phyloP scores from a whole-genome alignment of 2,113 vertebrate species.

The Scopus umbretta region DNA sequence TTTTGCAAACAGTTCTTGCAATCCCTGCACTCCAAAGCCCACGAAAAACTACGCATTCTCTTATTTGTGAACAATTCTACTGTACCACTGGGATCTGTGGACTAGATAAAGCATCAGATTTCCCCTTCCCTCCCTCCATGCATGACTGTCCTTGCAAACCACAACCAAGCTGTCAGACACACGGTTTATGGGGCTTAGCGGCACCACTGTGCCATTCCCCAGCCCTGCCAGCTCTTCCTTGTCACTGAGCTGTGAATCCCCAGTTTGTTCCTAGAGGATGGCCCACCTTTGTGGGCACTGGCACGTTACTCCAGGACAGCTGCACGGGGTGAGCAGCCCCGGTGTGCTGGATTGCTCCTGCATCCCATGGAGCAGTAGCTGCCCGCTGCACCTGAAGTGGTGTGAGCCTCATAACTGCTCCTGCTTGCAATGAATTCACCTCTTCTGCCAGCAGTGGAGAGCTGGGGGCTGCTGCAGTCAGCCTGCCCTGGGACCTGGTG shows the following conservation, averaged over 20 bases:
- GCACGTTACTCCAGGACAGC: rapidly evolving
- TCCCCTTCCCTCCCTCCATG: not conserved
- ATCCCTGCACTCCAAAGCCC: not conserved
- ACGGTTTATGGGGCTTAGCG: rapidly evolving
- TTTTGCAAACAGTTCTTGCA: not conserved
- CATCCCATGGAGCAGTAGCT: not conserved
- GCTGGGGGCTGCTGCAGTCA: not conserved
- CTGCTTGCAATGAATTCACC: rapidly evolving
- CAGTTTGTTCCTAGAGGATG: not conserved
- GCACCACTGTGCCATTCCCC: not conserved
- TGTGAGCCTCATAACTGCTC: not conserved
- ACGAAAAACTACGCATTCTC: not conserved
- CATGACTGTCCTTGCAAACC: not conserved
- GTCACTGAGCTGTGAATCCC: rapidly evolving
- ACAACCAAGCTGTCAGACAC: rapidly evolving
- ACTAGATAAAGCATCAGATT: not conserved
- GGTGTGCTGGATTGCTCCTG: not conserved
- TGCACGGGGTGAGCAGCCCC: not conserved
- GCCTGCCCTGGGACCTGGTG: no score
- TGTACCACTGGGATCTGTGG: not conserved
- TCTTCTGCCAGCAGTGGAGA: rapidly evolving
- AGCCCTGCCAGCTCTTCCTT: not conserved
- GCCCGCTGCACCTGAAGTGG: rapidly evolving
- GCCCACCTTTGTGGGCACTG: rapidly evolving
- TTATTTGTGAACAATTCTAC: not conserved